Conservation (phyloP, 2,888 invertebrate genomes). For the Pantelozetes paolii region DNA sequence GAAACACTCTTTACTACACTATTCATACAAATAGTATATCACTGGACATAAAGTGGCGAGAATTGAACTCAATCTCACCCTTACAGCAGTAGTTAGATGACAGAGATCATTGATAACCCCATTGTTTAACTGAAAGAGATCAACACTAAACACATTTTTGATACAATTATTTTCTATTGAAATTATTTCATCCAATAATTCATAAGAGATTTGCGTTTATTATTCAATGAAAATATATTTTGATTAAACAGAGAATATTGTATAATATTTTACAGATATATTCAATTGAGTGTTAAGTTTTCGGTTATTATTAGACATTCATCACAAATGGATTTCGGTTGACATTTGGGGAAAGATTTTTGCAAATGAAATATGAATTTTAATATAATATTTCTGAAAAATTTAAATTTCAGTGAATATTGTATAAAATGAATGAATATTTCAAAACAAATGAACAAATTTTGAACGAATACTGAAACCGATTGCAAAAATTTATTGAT, state of each 20-base stretch:
- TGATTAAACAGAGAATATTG: not conserved
- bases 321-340: not conserved
- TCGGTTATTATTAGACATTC: too few relatives aligned
- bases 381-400: not conserved
- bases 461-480: not conserved
- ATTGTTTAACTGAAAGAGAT: not conserved
- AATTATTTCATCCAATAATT: too few relatives aligned
- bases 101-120: not conserved
- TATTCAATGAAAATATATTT: not conserved
- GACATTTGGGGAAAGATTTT: not conserved
- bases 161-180: too few relatives aligned
- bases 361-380: not conserved
- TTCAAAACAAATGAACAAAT: not conserved
- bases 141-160: too few relatives aligned
- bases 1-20: constrained; percentile 10
- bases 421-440: not conserved
- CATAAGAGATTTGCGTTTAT: too few relatives aligned
- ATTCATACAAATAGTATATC: constrained; percentile 10
- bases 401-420: not conserved
- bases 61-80: constrained; percentile 10
- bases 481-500: constrained; percentile 1
- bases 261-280: not conserved
- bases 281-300: not conserved
- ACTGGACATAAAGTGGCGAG: constrained; percentile 13
- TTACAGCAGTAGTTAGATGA: too few relatives aligned